Percentiles rank a stretch among this genome's conserved stretches.
Evolutionary conservation across 2,797 vertebrate species (phyloP).

Genomic region (Enteromius viviparus): DNA sequence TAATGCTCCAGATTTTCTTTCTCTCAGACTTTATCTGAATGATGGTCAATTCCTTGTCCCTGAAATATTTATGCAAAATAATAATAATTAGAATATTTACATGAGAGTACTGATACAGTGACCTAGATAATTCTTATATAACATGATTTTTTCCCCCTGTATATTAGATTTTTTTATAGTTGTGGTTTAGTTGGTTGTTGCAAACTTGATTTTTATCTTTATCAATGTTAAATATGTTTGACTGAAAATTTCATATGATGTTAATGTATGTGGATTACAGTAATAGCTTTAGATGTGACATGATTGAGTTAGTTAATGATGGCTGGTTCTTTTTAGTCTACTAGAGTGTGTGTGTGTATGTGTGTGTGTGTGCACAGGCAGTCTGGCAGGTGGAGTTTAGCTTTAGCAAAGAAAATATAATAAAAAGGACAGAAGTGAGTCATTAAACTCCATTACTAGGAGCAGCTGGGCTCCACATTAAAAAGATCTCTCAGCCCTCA

Average conservation of each 20-base stretch:
- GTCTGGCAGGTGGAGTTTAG: constrained; percentile 48
- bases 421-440: constrained; percentile 38
- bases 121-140: background rate
- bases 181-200: background rate
- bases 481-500: constrained; percentile 38
- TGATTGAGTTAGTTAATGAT: background rate
- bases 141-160: background rate
- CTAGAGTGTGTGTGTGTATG: background rate
- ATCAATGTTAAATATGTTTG: background rate
- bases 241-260: background rate
- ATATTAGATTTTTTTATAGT: background rate
- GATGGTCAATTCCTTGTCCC: too few species aligned
- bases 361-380: background rate
- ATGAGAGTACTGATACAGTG: background rate
- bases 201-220: background rate
- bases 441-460: constrained; percentile 59
- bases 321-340: background rate
- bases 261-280: background rate
- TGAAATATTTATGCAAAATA: too few species aligned
- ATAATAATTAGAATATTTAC: background rate
- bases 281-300: background rate
- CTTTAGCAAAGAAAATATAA: constrained; percentile 49
- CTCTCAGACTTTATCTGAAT: too few species aligned
- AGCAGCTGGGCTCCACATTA: constrained; percentile 55
- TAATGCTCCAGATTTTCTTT: background rate